Evolutionary conservation across 2,888 invertebrate species (phyloP), one percentile per base, ranked within the genome.

Genomic region (Tanypteryx hageni): DNA sequence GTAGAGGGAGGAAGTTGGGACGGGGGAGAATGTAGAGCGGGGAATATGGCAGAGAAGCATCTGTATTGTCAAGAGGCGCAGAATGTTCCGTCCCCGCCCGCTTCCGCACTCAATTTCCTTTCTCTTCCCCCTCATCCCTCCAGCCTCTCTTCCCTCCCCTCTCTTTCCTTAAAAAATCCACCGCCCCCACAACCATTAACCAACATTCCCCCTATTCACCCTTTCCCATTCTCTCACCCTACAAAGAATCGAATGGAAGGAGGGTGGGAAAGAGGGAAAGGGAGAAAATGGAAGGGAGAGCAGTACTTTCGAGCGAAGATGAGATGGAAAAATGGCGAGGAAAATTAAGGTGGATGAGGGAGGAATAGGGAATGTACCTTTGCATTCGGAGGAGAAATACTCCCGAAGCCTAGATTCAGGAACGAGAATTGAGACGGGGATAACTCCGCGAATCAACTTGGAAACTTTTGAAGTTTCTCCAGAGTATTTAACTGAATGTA

Each of bases 31-130:
- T n/a, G 44, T 44, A 5, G 68, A n/a, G n/a, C 27, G 85, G 57
- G 22, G 61, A 61, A 61, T 31, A 76, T 27, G 18, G 61, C 16
- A 27, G 31, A 68, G 89, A n/a, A 89, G 18, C 89, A 89, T 64
- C 64, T 89, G 89, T 44, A 89, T 89, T 89, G 89, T 89, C 64
- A 16, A 83, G 83, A 44, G 83, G 61, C 68, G 89, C 64, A 44
- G 89, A 61, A 16, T 61, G 61, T 13, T 57, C 85, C 85, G n/a
- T 22, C 85, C 58, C 58, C 58, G n/a, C 85, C 57, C 89, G 44
- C 64, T 89, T 44, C 44, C 68, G 64, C 89, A 56, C 89, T 64
- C 89, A 89, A 89, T 89, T 89, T 89, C 89, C 89, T 89, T 59
- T 16, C 14, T 18, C 44, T 31, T 44, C 44, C 64, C 64, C n/a